Evolutionary conservation across 2,797 vertebrate species (phyloP), one percentile per base, ranked within the genome.

Genomic region (Falco columbarius): DNA sequence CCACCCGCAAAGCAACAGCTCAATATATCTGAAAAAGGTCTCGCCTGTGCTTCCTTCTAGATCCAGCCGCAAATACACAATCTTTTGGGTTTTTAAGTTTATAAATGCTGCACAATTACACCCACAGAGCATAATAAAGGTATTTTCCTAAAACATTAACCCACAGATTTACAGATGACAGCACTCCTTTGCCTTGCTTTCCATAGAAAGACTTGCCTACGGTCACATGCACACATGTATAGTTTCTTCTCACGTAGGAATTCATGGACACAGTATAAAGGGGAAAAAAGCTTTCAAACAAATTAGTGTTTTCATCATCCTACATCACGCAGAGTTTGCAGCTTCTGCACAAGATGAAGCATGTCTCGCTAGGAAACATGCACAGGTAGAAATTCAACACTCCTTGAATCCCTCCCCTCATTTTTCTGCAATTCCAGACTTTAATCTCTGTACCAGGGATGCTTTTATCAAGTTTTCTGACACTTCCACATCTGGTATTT

Each of bases 251-350:
- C 38, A 72, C 3, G 4, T 18, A 93, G 55, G 77, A 91, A 56
- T 83, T 84, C 63, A 86, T 0, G 4, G 36, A 81, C 21, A 84
- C 2, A 5, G 36, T 72, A 10, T 7, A 70, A 89, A 73, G 58
- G 13, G 36, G 34, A 15, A 89, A 67, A 79, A 91, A 59, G 71
- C 72, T 94, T 95, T 81, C 70, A 82, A 72, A 49, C 47, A 62
- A 81, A 86, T 89, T 27, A 88, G 54, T 27, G 66, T 88, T 96
- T 96, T 95, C 54, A 90, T 84, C 52, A 89, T 82, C 80, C 86
- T 75, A 21, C 32, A 74, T 76, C 70, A 66, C 0, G 4, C 27
- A 90, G 62, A 79, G 72, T 27, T 71, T 80, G 71, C 12, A 66
- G 89, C n/a, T 96, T 75, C 55, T 32, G 62, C 66, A 49, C 9